Evolutionary conservation across 2,888 invertebrate genomes (phyloP).

Genomic region (Polietes domitor): DNA sequence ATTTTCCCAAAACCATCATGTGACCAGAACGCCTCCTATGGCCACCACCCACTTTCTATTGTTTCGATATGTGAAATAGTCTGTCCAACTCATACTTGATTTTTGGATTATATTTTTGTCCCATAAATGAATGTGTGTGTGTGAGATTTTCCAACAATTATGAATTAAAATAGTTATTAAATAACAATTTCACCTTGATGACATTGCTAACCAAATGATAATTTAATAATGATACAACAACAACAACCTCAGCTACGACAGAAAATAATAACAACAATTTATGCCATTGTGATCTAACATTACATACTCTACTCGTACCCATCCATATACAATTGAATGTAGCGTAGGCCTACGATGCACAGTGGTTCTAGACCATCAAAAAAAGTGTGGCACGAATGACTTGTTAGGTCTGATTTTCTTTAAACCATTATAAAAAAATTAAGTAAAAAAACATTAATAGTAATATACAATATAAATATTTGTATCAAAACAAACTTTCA

Average conservation of each 20-base stretch:
- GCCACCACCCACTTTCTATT: constrained; percentile 57
- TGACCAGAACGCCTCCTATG: constrained; percentile 50
- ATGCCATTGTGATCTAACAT: not conserved
- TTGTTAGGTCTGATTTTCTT: too few relatives aligned
- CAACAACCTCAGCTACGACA: not conserved
- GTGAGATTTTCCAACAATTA: constrained; percentile 54
- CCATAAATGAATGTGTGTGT: constrained; percentile 8
- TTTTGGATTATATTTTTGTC: not conserved
- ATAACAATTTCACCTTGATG: constrained; percentile 64
- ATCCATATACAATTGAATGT: too few relatives aligned
- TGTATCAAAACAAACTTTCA: too few relatives aligned
- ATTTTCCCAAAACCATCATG: constrained; percentile 36
- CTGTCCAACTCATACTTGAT: not conserved
- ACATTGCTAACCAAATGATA: constrained; percentile 54
- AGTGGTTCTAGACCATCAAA: not conserved
- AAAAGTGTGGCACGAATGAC: too few relatives aligned
- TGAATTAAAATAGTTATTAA: constrained; percentile 60
- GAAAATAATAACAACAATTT: constrained; percentile 29
- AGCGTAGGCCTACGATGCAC: constrained; percentile 40
- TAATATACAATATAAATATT: too few relatives aligned
- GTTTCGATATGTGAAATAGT: constrained; percentile 19
- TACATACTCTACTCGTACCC: too few relatives aligned
- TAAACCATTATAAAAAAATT: too few relatives aligned
- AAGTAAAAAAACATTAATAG: too few relatives aligned
- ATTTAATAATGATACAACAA: constrained; percentile 40